Base-by-base conservation (phyloP, 30 jellyfish, hydroid and myxozoan species). In the Aurelia sp. region DNA sequence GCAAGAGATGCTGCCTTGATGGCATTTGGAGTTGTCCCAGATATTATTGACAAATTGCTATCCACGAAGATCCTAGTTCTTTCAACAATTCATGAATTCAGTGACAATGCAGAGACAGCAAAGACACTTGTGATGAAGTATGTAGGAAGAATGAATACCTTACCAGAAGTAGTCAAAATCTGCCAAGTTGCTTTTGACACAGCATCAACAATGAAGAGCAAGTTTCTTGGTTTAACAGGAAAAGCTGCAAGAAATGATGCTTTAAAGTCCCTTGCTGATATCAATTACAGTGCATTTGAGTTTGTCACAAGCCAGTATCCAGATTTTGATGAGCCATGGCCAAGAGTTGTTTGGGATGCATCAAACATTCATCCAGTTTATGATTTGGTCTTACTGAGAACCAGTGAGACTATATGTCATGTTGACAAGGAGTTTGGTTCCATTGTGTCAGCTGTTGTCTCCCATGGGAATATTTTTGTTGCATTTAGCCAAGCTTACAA, bases 11-110 rank as follows among this genome's bases (percentile, higher is more conserved):
- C 96, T 7, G 95, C 96, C 41, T 94, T 90, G 37, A 88, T 93
- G 96, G 98, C 98, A 17, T 88, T 93, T 83, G 98, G 98, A 4
- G 97, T 93, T 3, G 98, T 93, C 30, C 95, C 94, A 13, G 97
- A 87, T 4, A 73, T 78, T 30, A 59, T 78, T 1, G 98, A 93
- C 66, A 88, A 88, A 76, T 31, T 93, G 13, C 74, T 93, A 53
- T 96, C 98, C 8, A 93, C 96, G 7, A 93, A 93, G 69, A 79
- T 93, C 15, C 76, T 88, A 6, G 90, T 93, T 11, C 60, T 76
- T 3, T 70, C 98, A 4, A 57, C 98, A 16, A 62, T 93, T 21
- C 93, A 93, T 72, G 98, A 93, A 80, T 93, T 93, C 74, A 62
- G 82, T 31, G 96, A 73, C 52, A 75, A 84, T 83, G 11, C 73